A percentile compares a stretch with the other conserved stretches of the same genome.
These are phyloP conservation scores for Nestor notabilis DNA, from an alignment of 2,113 vertebrate species.

Conservation along the genomic window DNA sequence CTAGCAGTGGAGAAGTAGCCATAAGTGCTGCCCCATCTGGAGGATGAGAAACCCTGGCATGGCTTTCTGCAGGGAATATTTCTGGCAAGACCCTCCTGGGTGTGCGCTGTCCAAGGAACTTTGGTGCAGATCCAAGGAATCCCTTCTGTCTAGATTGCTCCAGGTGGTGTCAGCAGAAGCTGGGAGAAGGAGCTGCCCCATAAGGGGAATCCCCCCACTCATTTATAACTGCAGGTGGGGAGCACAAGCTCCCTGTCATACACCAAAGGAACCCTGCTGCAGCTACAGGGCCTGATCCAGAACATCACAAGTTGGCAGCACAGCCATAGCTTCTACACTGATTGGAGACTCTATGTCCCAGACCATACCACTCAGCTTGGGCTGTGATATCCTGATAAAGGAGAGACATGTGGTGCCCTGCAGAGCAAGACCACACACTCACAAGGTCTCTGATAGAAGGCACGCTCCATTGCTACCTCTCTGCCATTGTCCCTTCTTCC, in stretches of 20 bases:
- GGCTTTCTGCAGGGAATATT: neutral
- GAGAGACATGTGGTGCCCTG: neutral
- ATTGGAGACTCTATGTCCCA: neutral
- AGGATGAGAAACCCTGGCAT: neutral
- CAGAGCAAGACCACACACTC: neutral
- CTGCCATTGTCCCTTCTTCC: neutral
- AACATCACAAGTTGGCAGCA: neutral
- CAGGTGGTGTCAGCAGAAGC: neutral
- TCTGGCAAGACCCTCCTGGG: neutral
- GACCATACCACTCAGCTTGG: neutral
- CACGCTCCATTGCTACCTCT: neutral
- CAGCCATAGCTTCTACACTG: neutral
- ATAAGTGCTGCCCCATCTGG: neutral
- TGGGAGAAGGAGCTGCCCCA: neutral
- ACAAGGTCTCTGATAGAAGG: neutral
- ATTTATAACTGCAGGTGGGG: neutral
- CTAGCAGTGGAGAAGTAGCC: neutral
- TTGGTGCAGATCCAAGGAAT: neutral
- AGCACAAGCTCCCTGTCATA: neutral
- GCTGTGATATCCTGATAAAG: neutral
- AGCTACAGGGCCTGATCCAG: neutral
- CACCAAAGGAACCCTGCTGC: neutral
- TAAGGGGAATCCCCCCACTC: neutral
- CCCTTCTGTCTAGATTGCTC: neutral
- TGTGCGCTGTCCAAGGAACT: neutral